A percentile compares a stretch with the other conserved stretches of the same genome.
These are phyloP conservation scores for Pyrocoelia pectoralis DNA, from an alignment of 2,888 invertebrate genomes.

Conservation along the genomic window DNA sequence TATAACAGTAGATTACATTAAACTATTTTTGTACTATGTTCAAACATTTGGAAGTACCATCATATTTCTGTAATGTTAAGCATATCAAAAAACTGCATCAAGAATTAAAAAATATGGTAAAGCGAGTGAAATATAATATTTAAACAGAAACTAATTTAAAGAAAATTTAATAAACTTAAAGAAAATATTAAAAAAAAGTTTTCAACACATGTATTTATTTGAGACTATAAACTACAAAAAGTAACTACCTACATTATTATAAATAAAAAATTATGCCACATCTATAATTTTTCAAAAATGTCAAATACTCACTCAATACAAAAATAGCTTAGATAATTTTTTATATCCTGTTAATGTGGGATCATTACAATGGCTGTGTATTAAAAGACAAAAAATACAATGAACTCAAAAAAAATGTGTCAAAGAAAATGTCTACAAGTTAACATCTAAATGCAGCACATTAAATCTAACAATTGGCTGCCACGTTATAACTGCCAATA, in stretches of 20 bases:
- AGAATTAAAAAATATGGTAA: no score
- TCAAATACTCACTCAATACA: background rate
- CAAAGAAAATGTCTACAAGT: background rate
- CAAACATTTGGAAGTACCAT: no score
- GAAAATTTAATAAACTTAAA: no score
- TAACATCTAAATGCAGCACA: slow-evolving; percentile 23
- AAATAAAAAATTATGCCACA: background rate
- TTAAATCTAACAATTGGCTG: slow-evolving; percentile 23
- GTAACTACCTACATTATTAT: background rate
- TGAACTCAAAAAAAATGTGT: background rate
- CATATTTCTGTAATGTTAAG: no score
- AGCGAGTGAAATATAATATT: no score
- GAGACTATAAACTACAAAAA: no score
- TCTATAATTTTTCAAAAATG: background rate
- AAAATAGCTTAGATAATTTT: background rate
- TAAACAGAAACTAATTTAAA: no score
- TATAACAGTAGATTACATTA: no score
- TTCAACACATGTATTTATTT: no score
- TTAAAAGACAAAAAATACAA: background rate
- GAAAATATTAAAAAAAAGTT: no score
- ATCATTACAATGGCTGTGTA: background rate
- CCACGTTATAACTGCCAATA: slow-evolving; percentile 25
- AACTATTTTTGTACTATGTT: no score
- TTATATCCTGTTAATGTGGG: background rate
- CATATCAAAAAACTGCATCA: no score